A percentile compares a stretch with the other conserved stretches of the same genome.
Conservation (phyloP, 2,797 vertebrate species). For the Acridotheres tristis region DNA sequence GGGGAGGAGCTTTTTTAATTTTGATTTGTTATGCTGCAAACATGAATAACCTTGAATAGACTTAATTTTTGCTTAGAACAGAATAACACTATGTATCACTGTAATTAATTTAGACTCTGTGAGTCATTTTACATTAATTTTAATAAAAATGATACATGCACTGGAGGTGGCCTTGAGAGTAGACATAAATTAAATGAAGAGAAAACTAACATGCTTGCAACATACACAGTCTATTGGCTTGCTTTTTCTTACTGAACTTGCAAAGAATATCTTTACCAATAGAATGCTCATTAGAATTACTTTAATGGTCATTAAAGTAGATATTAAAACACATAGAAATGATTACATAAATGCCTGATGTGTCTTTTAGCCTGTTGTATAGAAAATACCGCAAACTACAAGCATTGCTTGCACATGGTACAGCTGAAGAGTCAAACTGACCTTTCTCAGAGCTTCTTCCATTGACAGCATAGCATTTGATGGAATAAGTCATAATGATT, state of each 20-base stretch:
- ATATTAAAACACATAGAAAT: not conserved
- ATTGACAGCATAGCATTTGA: conserved; percentile 22
- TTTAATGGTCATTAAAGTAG: not conserved
- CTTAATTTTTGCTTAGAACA: not conserved
- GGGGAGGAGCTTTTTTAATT: not conserved
- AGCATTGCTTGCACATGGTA: not conserved
- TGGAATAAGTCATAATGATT: conserved; percentile 52
- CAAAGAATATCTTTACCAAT: not conserved
- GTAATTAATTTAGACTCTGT: not conserved
- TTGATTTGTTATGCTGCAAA: not conserved
- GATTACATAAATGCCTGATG: not conserved
- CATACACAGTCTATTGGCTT: not conserved
- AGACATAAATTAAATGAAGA: not conserved
- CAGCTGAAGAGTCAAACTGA: conserved; percentile 15
- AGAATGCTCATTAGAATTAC: not conserved
- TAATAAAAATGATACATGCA: not conserved
- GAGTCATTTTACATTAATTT: conserved; percentile 11
- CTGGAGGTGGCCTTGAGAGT: not conserved
- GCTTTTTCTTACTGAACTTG: not conserved
- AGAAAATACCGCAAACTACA: not conserved
- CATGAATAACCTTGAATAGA: not conserved
- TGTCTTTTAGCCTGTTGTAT: not conserved
- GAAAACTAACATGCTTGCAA: not conserved
- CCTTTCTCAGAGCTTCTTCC: conserved; percentile 28
- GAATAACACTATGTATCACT: not conserved